Evolutionary conservation across 2,797 vertebrate genomes (phyloP).

Genomic region (Chelon labrosus): DNA sequence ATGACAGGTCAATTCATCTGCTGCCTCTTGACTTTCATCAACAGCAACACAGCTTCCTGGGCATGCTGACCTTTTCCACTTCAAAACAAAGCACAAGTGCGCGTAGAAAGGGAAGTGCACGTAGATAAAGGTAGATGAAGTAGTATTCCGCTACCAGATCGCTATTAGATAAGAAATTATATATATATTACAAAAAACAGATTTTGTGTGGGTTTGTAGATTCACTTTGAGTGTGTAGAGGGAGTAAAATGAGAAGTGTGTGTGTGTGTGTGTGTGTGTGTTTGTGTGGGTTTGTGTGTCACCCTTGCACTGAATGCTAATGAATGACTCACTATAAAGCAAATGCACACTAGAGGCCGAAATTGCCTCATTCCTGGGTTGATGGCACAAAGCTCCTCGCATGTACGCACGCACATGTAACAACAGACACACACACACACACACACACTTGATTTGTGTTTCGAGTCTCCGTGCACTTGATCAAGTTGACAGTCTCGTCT

Average conservation of each 20-base stretch:
- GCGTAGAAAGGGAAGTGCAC: too few relatives aligned
- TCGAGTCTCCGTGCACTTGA: slow-evolving; percentile 18
- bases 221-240: background rate
- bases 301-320: slow-evolving; percentile 32
- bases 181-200: background rate
- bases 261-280: background rate
- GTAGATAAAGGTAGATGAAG: too few relatives aligned
- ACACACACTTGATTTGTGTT: background rate
- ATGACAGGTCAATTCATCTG: slow-evolving; percentile 59
- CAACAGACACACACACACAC: background rate
- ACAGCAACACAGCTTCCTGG: slow-evolving; percentile 22
- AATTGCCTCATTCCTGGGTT: background rate
- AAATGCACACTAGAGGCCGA: slow-evolving; percentile 28
- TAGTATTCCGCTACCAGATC: too few relatives aligned
- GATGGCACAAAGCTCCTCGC: slow-evolving; percentile 10
- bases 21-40: slow-evolving; percentile 43
- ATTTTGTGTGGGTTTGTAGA: slow-evolving; percentile 14
- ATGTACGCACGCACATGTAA: background rate
- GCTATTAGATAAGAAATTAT: too few relatives aligned
- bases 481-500: slow-evolving; percentile 15
- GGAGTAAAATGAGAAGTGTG: background rate
- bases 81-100: background rate
- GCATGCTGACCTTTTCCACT: slow-evolving; percentile 49
- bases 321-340: slow-evolving; percentile 33
- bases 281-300: slow-evolving; percentile 10